Conservation (phyloP, 2,113 vertebrate genomes). For the Ptychochromis oligacanthus region DNA sequence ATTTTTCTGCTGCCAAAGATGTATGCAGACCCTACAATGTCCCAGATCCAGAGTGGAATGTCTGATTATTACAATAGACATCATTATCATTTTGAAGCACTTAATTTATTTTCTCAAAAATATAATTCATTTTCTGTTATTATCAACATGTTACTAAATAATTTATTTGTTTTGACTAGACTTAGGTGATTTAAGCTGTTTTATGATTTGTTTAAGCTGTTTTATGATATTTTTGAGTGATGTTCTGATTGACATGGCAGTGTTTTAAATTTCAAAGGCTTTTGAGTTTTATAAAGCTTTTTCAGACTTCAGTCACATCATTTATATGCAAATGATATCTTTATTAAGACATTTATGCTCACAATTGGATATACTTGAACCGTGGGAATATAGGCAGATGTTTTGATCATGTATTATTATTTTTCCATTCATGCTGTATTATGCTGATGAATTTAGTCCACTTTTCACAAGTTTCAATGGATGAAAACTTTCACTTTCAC, state of each 20-base stretch:
- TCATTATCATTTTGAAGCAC: too few species aligned
- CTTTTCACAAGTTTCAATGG: background rate
- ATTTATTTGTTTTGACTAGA: background rate
- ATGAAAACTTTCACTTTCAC: background rate
- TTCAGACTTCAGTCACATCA: background rate
- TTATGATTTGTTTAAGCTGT: background rate
- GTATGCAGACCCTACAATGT: background rate
- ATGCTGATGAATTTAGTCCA: background rate
- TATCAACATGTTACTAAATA: background rate
- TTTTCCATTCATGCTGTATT: background rate
- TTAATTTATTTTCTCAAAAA: background rate
- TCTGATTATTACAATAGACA: background rate
- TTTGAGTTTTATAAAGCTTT: background rate
- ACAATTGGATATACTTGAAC: background rate
- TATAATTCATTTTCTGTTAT: background rate
- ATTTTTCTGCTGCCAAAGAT: background rate
- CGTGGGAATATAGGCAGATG: background rate
- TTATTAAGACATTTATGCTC: background rate
- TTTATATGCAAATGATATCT: background rate
- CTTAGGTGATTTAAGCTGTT: background rate
- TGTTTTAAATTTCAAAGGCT: background rate
- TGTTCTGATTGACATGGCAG: background rate
- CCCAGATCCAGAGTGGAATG: background rate
- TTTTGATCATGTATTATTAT: background rate
- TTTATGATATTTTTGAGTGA: background rate